phyloP scores from a whole-genome alignment of 2,888 invertebrate genomes.

The Sinelater perroti region DNA sequence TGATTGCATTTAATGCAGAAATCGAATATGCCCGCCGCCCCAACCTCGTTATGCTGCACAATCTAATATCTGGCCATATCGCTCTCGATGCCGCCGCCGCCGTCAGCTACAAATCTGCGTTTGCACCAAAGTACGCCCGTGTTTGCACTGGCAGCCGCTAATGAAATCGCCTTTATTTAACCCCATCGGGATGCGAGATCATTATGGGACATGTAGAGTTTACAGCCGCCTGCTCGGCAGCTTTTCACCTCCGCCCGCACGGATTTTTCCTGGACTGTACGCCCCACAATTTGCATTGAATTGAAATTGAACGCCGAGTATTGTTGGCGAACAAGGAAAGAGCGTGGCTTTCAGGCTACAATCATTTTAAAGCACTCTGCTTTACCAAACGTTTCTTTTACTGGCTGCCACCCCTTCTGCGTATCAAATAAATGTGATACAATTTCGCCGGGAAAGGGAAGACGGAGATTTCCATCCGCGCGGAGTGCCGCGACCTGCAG shows the following conservation, averaged over 20 bases:
- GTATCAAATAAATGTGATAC: conserved; percentile 54
- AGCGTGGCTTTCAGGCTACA: conserved; percentile 56
- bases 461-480: conserved; percentile 13
- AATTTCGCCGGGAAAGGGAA: conserved; percentile 35
- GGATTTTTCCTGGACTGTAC: conserved; percentile 36
- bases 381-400: conserved; percentile 52
- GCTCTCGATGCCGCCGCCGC: conserved; percentile 17
- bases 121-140: too few relatives aligned
- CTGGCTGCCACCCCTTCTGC: conserved; percentile 50
- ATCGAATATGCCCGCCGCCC: conserved; percentile 41
- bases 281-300: conserved; percentile 55
- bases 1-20: conserved; percentile 44
- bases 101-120: too few relatives aligned
- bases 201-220: too few relatives aligned
- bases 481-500: too few relatives aligned
- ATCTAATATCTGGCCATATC: conserved; percentile 40
- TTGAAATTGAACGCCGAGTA: conserved; percentile 52
- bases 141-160: too few relatives aligned
- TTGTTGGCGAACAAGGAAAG: conserved; percentile 56
- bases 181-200: too few relatives aligned
- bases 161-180: too few relatives aligned
- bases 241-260: neutral
- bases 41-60: conserved; percentile 41
- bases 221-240: too few relatives aligned
- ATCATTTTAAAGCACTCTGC: conserved; percentile 54